These are phyloP conservation scores for Andrena marginata DNA, from an alignment of 2,888 invertebrate species.

Conservation along the genomic window DNA sequence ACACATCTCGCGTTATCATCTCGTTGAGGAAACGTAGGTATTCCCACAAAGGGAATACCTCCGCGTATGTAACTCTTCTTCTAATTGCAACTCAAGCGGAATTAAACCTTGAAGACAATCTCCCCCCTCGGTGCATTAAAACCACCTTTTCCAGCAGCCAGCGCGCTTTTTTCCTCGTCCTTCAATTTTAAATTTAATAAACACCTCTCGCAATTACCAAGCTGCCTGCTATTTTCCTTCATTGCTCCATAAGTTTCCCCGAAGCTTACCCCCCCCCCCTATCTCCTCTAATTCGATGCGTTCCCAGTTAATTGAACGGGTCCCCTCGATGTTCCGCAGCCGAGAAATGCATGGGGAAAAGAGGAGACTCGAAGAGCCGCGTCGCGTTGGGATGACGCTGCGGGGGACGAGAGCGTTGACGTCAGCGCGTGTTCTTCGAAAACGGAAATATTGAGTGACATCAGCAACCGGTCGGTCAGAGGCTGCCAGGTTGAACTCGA, in stretches of 20 bases:
- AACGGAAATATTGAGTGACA: constrained; percentile 77
- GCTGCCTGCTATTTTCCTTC: background rate
- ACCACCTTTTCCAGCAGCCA: constrained; percentile 3
- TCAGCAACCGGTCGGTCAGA: constrained; percentile 75
- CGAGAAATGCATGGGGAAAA: constrained; percentile 18
- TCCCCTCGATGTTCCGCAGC: background rate
- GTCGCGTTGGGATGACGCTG: constrained; percentile 10
- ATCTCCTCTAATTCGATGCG: constrained; percentile 5
- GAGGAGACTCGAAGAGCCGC: background rate
- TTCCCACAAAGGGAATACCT: no score
- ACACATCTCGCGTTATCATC: no score
- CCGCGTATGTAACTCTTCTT: no score
- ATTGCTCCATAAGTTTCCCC: constrained; percentile 6
- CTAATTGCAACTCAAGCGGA: no score
- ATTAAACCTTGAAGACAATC: no score
- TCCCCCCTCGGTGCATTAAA: background rate
- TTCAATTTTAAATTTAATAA: constrained; percentile 13
- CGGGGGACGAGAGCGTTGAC: constrained; percentile 35
- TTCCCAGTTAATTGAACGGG: constrained; percentile 28
- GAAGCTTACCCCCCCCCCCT: background rate
- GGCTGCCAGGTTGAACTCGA: constrained; percentile 33
- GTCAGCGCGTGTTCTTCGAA: constrained; percentile 59
- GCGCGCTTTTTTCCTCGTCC: background rate
- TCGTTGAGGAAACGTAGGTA: no score
- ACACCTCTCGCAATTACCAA: constrained; percentile 14